A percentile compares a stretch with the other conserved stretches of the same genome.
These are phyloP conservation scores for Clarias batrachus DNA, from an alignment of 2,113 vertebrate genomes.

Conservation along the genomic window DNA sequence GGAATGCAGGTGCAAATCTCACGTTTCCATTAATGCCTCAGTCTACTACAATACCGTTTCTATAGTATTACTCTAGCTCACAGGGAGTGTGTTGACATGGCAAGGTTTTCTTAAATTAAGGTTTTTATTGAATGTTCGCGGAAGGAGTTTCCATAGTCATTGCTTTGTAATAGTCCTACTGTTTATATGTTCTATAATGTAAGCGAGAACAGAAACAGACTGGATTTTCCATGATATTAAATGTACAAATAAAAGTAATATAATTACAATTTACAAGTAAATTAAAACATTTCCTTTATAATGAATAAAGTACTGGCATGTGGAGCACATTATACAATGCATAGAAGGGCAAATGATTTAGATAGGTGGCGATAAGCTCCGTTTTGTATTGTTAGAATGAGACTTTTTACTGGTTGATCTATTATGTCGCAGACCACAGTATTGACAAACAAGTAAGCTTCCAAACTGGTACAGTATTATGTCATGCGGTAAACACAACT, in stretches of 20 bases:
- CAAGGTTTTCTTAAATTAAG: neutral
- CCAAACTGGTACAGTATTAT: no score
- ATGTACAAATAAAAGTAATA: neutral
- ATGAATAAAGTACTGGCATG: no score
- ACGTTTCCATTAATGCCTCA: neutral
- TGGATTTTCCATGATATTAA: neutral
- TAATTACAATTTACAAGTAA: no score
- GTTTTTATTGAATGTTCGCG: neutral
- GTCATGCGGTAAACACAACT: no score
- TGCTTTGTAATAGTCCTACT: neutral
- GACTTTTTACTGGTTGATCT: no score
- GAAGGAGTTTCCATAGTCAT: neutral
- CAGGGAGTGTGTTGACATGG: neutral
- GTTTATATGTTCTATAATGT: neutral
- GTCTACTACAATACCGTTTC: neutral
- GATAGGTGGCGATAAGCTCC: no score
- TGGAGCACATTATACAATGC: no score
- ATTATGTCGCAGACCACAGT: no score
- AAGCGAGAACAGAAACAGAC: neutral
- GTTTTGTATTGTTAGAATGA: no score
- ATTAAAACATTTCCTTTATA: no score
- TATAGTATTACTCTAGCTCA: neutral
- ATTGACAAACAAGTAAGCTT: no score
- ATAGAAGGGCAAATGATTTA: no score
- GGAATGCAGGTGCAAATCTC: neutral